Percentiles rank a stretch among this genome's conserved stretches.
These are phyloP conservation scores for Apodemia hepburni DNA, from an alignment of 2,888 invertebrate genomes.

Conservation along the genomic window DNA sequence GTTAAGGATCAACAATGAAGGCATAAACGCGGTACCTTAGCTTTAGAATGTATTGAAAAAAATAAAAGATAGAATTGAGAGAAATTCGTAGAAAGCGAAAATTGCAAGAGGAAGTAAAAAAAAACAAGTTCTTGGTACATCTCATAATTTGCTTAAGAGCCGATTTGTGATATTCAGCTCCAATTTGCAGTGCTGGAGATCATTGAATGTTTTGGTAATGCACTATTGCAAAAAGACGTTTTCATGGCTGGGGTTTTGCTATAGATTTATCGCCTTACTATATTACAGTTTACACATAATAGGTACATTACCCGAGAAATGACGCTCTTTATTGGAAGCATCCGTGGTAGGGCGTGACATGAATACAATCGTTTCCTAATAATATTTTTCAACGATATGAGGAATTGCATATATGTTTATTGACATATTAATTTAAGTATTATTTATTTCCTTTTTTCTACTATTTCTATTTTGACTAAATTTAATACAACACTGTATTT, in stretches of 20 bases:
- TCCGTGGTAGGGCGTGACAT: neutral
- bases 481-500: no score
- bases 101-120: no score
- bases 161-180: neutral
- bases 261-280: constrained; percentile 1
- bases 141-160: neutral
- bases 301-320: constrained; percentile 4
- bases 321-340: constrained; percentile 2
- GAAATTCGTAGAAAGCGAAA: no score
- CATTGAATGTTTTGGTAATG: no score
- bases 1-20: no score
- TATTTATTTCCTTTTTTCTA: no score
- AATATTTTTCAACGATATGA: neutral
- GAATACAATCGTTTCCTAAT: neutral
- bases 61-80: no score
- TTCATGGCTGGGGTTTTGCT: neutral
- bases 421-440: no score
- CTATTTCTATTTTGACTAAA: no score
- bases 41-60: no score
- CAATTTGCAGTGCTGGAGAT: neutral
- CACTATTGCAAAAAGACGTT: neutral
- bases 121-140: neutral
- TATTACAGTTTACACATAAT: neutral
- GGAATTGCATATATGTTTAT: neutral
- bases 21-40: no score